Conservation (phyloP, 2,888 invertebrate genomes). For the Plagodis dolabraria region DNA sequence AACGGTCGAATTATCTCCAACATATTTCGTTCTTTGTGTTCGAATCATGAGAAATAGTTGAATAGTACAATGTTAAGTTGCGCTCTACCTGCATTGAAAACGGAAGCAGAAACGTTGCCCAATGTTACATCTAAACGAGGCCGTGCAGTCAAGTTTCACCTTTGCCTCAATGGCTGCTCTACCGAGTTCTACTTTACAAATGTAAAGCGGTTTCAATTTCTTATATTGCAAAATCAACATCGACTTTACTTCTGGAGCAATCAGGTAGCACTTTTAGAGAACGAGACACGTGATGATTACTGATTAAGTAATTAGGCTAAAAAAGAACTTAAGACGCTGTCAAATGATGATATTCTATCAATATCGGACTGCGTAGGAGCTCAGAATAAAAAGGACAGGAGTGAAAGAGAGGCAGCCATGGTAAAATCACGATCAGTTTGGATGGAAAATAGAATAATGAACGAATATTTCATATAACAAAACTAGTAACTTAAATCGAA, state of each 20-base stretch:
- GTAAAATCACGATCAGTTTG: no score
- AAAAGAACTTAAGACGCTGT: no score
- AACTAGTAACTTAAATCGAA: no score
- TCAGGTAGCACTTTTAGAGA: conserved; percentile 20
- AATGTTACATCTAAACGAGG: conserved; percentile 67
- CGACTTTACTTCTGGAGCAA: conserved; percentile 10
- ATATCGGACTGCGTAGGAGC: no score
- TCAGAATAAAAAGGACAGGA: no score
- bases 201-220: conserved; percentile 45
- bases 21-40: conserved; percentile 10
- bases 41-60: conserved; percentile 16
- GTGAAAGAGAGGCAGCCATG: no score
- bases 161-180: conserved; percentile 62
- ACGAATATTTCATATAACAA: no score
- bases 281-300: no score
- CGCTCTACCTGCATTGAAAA: conserved; percentile 50
- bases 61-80: conserved; percentile 14
- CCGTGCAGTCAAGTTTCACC: conserved; percentile 66
- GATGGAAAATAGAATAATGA: no score
- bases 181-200: conserved; percentile 41
- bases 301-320: no score
- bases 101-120: conserved; percentile 73
- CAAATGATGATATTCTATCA: no score
- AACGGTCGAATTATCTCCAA: conserved; percentile 5
- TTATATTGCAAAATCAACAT: conserved; percentile 46